Evolutionary conservation across 2,797 vertebrate genomes (phyloP).

Genomic region (Ficedula albicollis): DNA sequence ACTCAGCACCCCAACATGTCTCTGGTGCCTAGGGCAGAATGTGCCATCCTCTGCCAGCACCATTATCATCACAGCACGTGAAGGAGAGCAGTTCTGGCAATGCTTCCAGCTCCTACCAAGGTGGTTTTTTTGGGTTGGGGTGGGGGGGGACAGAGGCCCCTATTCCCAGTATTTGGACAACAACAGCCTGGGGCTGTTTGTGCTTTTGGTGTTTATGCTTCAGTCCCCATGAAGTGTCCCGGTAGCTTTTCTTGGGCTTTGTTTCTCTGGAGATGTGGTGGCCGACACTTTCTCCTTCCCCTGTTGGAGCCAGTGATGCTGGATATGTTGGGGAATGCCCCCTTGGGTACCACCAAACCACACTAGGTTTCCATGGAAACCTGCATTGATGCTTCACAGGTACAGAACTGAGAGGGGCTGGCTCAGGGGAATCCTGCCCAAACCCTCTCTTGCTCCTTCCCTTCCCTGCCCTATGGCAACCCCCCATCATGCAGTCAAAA

Average conservation of each 20-base stretch:
- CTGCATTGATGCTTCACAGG: neutral
- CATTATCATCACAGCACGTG: neutral
- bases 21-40: neutral
- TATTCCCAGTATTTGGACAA: rapidly evolving
- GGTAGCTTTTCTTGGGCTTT: neutral
- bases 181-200: neutral
- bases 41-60: neutral
- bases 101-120: neutral
- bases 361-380: slow-evolving; percentile 87
- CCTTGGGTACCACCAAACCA: slow-evolving; percentile 77
- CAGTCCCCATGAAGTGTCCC: neutral
- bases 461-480: neutral
- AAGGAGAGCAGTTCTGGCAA: neutral
- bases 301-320: neutral
- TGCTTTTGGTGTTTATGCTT: neutral
- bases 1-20: neutral
- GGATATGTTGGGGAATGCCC: slow-evolving; percentile 35
- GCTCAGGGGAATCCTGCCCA: neutral
- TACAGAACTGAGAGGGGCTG: slow-evolving; percentile 6
- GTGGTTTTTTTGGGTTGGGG: no score
- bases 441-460: neutral
- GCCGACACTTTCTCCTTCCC: neutral
- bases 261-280: neutral
- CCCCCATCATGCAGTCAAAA: neutral
- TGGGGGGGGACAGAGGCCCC: neutral